phyloP scores from a whole-genome alignment of 2,888 invertebrate species.

The Nephrotoma guestfalica region DNA sequence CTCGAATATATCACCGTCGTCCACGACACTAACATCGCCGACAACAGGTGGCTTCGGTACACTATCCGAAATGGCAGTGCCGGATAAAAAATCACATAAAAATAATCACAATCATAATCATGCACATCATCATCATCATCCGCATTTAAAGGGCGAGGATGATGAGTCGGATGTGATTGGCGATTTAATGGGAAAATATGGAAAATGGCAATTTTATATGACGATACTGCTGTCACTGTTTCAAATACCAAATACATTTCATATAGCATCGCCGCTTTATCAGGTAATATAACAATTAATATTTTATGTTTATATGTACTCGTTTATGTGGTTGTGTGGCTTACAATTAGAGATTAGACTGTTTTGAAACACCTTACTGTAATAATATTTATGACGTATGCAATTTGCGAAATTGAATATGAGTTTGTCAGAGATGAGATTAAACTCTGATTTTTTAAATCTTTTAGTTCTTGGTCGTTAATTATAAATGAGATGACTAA shows the following conservation, averaged over 20 bases:
- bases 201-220: slow-evolving; percentile 60
- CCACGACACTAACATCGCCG: not conserved
- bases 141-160: slow-evolving; percentile 19
- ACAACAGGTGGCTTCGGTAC: not conserved
- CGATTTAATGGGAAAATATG: slow-evolving; percentile 55
- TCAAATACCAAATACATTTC: slow-evolving; percentile 68
- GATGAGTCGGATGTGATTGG: slow-evolving; percentile 50
- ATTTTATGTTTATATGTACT: slow-evolving; percentile 10
- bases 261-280: slow-evolving; percentile 63
- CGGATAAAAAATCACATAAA: not conserved
- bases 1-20: not conserved
- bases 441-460: too few species aligned
- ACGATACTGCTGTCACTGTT: slow-evolving; percentile 59
- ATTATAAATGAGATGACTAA: too few species aligned
- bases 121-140: not conserved
- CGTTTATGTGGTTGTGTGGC: not conserved
- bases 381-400: too few species aligned
- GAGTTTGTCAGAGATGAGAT: too few species aligned
- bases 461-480: too few species aligned
- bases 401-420: too few species aligned
- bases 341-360: not conserved
- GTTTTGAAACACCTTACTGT: too few species aligned
- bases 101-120: not conserved
- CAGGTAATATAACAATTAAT: slow-evolving; percentile 34
- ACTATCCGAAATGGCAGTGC: not conserved